Base-by-base conservation (phyloP, 1,140 invertebrate genomes). In the Araneus ventricosus region DNA sequence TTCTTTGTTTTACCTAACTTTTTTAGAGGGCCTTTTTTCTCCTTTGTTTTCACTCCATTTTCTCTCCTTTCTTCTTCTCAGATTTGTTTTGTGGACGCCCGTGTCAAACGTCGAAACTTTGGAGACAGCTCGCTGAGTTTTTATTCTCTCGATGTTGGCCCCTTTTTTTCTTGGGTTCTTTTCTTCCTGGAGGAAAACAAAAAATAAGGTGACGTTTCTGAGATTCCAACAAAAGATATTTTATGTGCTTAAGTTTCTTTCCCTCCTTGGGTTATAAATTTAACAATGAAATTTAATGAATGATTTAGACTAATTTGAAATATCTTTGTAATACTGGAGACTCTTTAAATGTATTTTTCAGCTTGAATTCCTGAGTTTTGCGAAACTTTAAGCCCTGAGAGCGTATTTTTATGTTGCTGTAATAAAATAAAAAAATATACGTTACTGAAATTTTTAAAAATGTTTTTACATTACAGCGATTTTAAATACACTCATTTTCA, bases 51-150 rank as follows among this genome's bases (percentile, higher is more conserved):
- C 75, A 80, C 30, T 80, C 75, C 75, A 30, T 34, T 34, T 80
- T 80, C 30, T 34, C 30, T 39, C 10, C 20, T 80, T 80, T 80
- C 30, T 80, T 80, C 34, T 82, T 82, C 41, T 82, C 80, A 45
- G 39, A 82, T 82, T 82, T 82, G 39, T 82, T 82, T 82, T 82
- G 39, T 45, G 39, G 80, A 82, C 8, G n/a, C 17, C 22, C 24
- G 80, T 45, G 37, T 82, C 37, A 82, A 82, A 82, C 80, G 80
- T 82, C 80, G 80, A 82, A 82, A 41, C 80, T 82, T 82, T 45
- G 80, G 80, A 82, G 80, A 82, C 37, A 82, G 37, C 17, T 82
- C 27, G 39, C 37, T 41, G 80, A 41, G 37, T 37, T 82, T 82
- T 45, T 82, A 39, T 41, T 39, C 24, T n/a, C 20, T 82, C 45